Base-by-base conservation (phyloP, 2,888 invertebrate species). In the Drosophila paucipuncta region DNA sequence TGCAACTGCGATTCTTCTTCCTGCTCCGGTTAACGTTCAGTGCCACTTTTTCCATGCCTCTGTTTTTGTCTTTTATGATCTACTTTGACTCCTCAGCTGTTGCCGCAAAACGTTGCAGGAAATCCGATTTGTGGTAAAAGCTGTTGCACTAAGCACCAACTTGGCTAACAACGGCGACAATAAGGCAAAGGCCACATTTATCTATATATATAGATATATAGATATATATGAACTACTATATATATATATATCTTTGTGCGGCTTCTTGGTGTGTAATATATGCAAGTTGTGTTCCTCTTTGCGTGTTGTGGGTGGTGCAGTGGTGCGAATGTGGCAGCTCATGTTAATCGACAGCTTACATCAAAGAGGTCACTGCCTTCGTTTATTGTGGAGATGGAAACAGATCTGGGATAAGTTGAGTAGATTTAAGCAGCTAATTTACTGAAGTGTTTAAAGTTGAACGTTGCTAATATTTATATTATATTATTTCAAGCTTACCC, bases 91-190 rank as follows among this genome's bases (percentile, higher is more conserved):
- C 37, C 22, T 33, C 47, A 57, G 76, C 63, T 60, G 76, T 31
- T 67, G 82, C 88, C 85, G 68, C 89, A 85, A 86, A 87, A 69
- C 80, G 78, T 69, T 78, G 89, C 86, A 87, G 86, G 89, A 87
- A 90, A 89, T 87, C 89, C 89, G 86, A 87, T 89, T 90, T 87
- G 91, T 89, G 82, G 90, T 89, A 86, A 86, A 88, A 90, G 86
- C 86, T 86, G 76, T 88, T 83, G 70, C 64, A 61, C 69, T 65
- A 68, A 76, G 18, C 53, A 16, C 49, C 55, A 71, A 76, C 76
- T 57, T 65, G 66, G 52, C 64, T 9, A 39, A 57, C 49, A 43
- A 41, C 25, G 53, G 57, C 64, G 65, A 68, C 68, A 68, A 35
- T 18, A 54, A 54, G 53, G 54, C 53, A 41, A 68, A 61, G 53